Evolutionary conservation across 2,113 vertebrate species (phyloP).

Genomic region (Ardeotis arabs): DNA sequence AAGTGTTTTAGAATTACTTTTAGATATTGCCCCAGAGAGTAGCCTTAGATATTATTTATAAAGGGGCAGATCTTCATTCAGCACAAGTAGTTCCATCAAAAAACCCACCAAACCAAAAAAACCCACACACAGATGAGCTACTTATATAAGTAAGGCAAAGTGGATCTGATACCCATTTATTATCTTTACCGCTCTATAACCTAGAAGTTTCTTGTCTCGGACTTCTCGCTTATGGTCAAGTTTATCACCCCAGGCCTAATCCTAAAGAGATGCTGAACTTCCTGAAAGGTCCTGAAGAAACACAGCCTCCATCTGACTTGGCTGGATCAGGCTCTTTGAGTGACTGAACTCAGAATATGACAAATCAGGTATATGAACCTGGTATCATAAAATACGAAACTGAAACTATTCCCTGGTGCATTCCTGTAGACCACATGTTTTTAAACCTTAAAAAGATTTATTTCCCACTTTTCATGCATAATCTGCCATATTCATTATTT

Average conservation of each 20-base stretch:
- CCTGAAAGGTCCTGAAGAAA: not conserved
- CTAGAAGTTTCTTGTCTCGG: not conserved
- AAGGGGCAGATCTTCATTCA: not conserved
- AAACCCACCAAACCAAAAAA: not conserved
- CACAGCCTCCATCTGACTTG: not conserved
- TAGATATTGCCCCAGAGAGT: not conserved
- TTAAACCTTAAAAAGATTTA: slow-evolving; percentile 59
- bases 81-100: not conserved
- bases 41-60: not conserved
- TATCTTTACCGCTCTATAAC: not conserved
- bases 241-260: not conserved
- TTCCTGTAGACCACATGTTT: slow-evolving; percentile 46
- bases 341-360: not conserved
- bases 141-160: not conserved
- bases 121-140: not conserved
- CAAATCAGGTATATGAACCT: slow-evolving; percentile 42
- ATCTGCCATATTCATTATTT: slow-evolving; percentile 70
- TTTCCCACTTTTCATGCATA: slow-evolving; percentile 62
- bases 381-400: slow-evolving; percentile 35
- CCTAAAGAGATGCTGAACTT: not conserved
- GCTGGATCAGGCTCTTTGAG: not conserved
- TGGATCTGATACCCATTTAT: not conserved
- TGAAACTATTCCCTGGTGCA: slow-evolving; percentile 24
- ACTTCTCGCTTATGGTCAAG: not conserved
- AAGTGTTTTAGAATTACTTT: slow-evolving; percentile 40